A percentile compares a stretch with the other conserved stretches of the same genome.
These are phyloP conservation scores for Eupithecia centaureata DNA, from an alignment of 2,888 invertebrate species.

Conservation along the genomic window DNA sequence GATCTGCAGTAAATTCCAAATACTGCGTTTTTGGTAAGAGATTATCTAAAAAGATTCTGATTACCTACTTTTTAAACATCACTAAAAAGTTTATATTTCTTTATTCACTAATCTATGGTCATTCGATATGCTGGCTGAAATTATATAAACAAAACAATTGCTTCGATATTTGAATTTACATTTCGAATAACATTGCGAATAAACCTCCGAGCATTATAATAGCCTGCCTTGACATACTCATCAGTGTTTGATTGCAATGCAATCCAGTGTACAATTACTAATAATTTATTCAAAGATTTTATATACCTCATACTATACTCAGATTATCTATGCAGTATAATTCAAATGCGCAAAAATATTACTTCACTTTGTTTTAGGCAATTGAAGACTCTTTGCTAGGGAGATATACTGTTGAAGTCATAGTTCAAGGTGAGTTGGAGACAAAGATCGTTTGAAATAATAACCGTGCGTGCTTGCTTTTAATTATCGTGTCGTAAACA, in stretches of 20 bases:
- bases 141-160: background rate
- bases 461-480: background rate
- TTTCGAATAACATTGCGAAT: constrained; percentile 6
- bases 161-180: constrained; percentile 4
- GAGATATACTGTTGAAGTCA: no score
- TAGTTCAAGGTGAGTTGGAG: background rate
- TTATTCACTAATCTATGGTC: background rate
- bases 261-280: constrained; percentile 11
- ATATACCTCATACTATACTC: no score
- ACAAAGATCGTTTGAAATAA: background rate
- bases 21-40: no score
- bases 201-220: constrained; percentile 6
- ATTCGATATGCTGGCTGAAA: background rate
- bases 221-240: constrained; percentile 29
- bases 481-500: constrained; percentile 13
- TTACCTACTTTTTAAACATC: background rate
- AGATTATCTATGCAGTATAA: background rate
- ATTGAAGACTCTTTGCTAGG: no score
- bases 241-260: constrained; percentile 29
- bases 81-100: background rate
- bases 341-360: background rate
- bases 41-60: background rate
- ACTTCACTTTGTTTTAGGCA: background rate
- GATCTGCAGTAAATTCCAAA: background rate
- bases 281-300: constrained; percentile 5